Evolutionary conservation across 1,140 invertebrate genomes (phyloP), one percentile per base, ranked within the genome.

Genomic region (Leptinotarsa lineolata): DNA sequence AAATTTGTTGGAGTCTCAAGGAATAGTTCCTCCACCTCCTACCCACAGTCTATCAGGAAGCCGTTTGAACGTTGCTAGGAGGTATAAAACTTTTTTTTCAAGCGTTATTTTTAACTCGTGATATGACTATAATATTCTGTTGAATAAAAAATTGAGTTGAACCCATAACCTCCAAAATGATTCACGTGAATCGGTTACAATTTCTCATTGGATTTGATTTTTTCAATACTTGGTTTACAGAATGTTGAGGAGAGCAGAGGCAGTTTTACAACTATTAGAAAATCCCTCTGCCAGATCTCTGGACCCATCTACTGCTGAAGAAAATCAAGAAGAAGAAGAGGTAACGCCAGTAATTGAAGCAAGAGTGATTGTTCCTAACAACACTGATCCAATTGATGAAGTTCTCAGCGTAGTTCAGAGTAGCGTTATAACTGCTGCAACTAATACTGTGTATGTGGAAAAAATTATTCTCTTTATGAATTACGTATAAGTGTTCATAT

Each of bases 1-100:
- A 3, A 88, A 89, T 67, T 80, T 89, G 16, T 83, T 90, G 65
- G 89, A 90, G 77, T 85, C 86, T 11, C 85, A 87, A 78, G 82
- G 82, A n/a, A 79, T 85, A 65, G 77, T 81, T 16, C 80, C 83
- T 22, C 83, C 83, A 22, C 84, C 81, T 70, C 83, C 85, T 21
- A 83, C 82, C n/a, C 83, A 84, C 22, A 85, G 83, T 70, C 78
- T 87, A 21, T 83, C 85, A 13, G 81, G 82, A n/a, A 86, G 85
- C 68, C 79, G 87, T 46, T 69, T 88, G 5, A 81, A 82, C 68
- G 81, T 86, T 5, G 87, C 85, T 20, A 74, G 81, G 70, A 78
- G 83, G 76, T 82, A 66, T 15, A 46, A 24, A 16, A 15, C 48
- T 54, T 15, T 54, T 54, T 30, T 30, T 39, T 39, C 8, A 39